Evolutionary conservation across 2,113 vertebrate genomes (phyloP).

Genomic region (Gavia stellata): DNA sequence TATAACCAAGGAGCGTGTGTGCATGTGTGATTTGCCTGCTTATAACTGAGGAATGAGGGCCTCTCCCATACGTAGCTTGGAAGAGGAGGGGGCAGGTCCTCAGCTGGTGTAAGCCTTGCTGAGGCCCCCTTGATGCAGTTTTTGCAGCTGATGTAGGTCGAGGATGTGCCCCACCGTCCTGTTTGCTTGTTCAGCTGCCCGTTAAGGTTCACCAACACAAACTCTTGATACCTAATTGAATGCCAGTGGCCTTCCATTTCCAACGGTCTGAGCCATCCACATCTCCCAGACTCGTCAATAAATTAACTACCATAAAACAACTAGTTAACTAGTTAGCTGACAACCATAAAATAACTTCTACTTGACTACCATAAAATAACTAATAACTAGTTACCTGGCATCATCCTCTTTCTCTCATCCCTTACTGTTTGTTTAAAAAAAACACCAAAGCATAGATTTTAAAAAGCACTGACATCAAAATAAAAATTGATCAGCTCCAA

Average conservation of each 20-base stretch:
- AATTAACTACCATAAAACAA: neutral
- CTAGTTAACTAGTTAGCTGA: neutral
- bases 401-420: neutral
- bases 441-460: neutral
- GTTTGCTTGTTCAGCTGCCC: neutral
- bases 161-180: neutral
- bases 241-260: neutral
- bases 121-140: neutral
- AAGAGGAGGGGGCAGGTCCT: neutral
- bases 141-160: neutral
- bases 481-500: constrained; percentile 8
- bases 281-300: neutral
- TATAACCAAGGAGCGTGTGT: neutral
- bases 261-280: neutral
- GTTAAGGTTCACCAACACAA: neutral
- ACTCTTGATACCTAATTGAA: neutral
- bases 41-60: neutral
- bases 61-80: accelerated
- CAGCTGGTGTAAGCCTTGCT: neutral
- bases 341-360: neutral
- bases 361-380: neutral
- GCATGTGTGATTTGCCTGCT: neutral
- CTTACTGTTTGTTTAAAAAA: neutral
- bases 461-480: neutral
- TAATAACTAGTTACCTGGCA: neutral